Percentiles rank a stretch among this genome's conserved stretches.
phyloP scores from a whole-genome alignment of 2,888 invertebrate species.

The Microctonus aethiopoides region DNA sequence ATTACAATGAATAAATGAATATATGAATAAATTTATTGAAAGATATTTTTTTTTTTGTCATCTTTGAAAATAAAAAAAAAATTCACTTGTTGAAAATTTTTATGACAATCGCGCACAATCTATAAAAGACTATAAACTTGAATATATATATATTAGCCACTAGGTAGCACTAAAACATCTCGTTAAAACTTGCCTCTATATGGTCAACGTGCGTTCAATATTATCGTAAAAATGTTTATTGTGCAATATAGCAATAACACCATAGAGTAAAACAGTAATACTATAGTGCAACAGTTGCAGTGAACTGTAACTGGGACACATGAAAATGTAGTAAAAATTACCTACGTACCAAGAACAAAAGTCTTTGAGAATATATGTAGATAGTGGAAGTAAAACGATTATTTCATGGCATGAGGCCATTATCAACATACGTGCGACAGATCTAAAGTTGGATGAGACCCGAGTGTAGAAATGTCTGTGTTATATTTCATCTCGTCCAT shows the following conservation, averaged over 20 bases:
- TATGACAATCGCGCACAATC: background rate
- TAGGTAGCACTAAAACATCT: background rate
- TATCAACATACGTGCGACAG: slow-evolving; percentile 24
- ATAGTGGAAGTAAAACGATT: background rate
- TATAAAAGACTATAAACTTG: background rate
- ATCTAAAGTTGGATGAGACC: slow-evolving; percentile 32
- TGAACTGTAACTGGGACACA: background rate
- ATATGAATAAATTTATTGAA: too few species aligned
- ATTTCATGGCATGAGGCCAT: slow-evolving; percentile 31
- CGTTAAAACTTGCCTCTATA: background rate
- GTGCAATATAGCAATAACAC: background rate
- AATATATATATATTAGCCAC: background rate
- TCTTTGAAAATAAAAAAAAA: too few species aligned
- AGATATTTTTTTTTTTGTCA: too few species aligned
- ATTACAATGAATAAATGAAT: too few species aligned
- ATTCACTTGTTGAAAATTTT: background rate
- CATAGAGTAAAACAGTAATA: background rate
- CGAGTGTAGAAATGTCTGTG: background rate
- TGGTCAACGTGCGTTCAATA: background rate
- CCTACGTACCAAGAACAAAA: background rate
- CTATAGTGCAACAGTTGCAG: background rate
- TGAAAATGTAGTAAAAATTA: background rate
- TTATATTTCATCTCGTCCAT: too few species aligned
- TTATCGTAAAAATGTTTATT: background rate
- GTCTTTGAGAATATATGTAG: background rate